Evolutionary conservation across 2,113 vertebrate species (phyloP).

Genomic region (Nothoprocta pentlandii): DNA sequence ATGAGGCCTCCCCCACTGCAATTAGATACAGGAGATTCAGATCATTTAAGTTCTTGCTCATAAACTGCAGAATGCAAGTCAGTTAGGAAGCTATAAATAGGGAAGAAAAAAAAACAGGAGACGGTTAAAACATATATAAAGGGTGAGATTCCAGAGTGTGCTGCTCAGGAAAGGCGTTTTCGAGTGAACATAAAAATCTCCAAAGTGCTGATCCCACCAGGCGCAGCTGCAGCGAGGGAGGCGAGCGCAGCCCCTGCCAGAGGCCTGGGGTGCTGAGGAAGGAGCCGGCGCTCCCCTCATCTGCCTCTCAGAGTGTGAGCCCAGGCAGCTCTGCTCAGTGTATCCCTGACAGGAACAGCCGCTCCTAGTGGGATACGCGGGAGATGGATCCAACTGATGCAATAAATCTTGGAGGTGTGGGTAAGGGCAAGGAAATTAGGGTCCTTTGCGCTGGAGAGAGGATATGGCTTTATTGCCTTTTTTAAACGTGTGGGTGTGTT

Average conservation of each 20-base stretch:
- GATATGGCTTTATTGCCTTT: slow-evolving; percentile 41
- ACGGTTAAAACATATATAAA: background rate
- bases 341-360: slow-evolving; percentile 49
- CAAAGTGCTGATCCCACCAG: slow-evolving; percentile 16
- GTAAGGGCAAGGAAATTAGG: background rate
- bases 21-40: slow-evolving; percentile 31
- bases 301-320: background rate
- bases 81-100: slow-evolving; percentile 45
- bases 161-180: slow-evolving; percentile 40
- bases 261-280: slow-evolving; percentile 18
- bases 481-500: background rate
- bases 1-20: background rate
- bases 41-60: background rate
- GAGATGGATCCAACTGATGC: slow-evolving; percentile 53
- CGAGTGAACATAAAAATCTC: slow-evolving; percentile 55
- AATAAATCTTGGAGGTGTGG: slow-evolving; percentile 51
- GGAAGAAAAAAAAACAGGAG: background rate
- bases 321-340: slow-evolving; percentile 12
- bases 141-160: background rate
- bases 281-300: background rate
- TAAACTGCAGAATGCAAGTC: slow-evolving; percentile 19
- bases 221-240: slow-evolving; percentile 12
- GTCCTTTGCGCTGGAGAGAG: slow-evolving; percentile 18
- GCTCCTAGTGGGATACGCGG: slow-evolving; percentile 1
- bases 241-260: background rate